Conservation (phyloP, 2,113 vertebrate genomes). For the Cyanoliseus patagonus region DNA sequence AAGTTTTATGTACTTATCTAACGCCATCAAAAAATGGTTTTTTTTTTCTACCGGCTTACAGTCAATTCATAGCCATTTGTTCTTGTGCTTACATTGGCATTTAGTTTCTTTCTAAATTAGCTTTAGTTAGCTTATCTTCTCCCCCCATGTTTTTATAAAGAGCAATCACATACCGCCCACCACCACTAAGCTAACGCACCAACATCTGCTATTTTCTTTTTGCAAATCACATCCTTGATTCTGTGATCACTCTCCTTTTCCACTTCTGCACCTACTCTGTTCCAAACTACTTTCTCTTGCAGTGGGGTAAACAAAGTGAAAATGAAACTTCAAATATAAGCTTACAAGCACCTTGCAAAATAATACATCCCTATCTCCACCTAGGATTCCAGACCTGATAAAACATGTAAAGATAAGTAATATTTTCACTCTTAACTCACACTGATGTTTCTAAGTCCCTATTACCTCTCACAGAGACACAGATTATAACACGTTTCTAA, state of each 20-base stretch:
- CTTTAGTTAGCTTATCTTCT: slow-evolving; percentile 10
- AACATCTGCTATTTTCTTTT: neutral
- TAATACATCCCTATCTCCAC: neutral
- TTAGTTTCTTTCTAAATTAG: neutral
- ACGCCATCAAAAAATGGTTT: neutral
- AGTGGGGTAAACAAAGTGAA: neutral
- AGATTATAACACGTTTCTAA: neutral
- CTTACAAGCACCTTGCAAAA: neutral
- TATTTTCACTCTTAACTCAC: neutral
- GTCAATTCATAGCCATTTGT: neutral
- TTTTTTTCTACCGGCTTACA: neutral
- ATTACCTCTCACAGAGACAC: neutral
- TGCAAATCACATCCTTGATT: neutral
- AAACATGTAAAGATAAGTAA: neutral
- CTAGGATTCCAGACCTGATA: neutral
- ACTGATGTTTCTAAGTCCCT: neutral
- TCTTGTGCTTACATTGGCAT: neutral
- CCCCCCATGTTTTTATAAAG: neutral
- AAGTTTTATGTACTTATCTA: neutral
- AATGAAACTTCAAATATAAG: neutral
- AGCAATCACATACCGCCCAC: neutral
- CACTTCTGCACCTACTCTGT: neutral
- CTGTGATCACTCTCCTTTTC: neutral
- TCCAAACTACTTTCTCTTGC: neutral
- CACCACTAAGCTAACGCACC: neutral